Evolutionary conservation across 2,888 invertebrate genomes (phyloP).

Genomic region (Tenthredo livida): DNA sequence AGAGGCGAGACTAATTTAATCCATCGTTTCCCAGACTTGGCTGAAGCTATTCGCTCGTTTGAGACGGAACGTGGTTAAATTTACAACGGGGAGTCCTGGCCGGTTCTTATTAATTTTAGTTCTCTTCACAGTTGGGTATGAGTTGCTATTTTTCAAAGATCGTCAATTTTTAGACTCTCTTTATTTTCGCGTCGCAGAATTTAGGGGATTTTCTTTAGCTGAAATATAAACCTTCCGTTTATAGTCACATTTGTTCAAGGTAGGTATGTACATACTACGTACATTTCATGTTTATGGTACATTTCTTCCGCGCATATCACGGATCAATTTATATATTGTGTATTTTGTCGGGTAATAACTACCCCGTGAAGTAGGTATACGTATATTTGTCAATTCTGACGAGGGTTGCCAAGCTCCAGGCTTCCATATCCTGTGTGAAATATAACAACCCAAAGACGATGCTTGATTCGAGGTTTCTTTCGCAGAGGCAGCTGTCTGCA

Average conservation of each 20-base stretch:
- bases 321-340: background rate
- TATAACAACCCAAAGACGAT: background rate
- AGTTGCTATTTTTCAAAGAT: background rate
- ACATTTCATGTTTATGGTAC: background rate
- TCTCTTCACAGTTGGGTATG: background rate
- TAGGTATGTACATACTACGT: background rate
- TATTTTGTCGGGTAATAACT: background rate
- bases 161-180: background rate
- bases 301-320: background rate
- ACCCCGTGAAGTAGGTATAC: background rate
- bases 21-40: conserved; percentile 20
- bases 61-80: conserved; percentile 22
- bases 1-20: conserved; percentile 37
- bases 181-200: background rate
- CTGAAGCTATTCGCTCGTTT: conserved; percentile 8
- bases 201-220: background rate
- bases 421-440: background rate
- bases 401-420: background rate
- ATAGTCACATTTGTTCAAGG: background rate
- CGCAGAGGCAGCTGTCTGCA: background rate
- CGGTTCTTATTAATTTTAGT: background rate
- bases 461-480: background rate
- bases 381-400: background rate
- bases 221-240: background rate
- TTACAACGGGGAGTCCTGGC: background rate